Evolutionary conservation across 2,888 invertebrate species (phyloP).

Genomic region (Cephonodes hylas): DNA sequence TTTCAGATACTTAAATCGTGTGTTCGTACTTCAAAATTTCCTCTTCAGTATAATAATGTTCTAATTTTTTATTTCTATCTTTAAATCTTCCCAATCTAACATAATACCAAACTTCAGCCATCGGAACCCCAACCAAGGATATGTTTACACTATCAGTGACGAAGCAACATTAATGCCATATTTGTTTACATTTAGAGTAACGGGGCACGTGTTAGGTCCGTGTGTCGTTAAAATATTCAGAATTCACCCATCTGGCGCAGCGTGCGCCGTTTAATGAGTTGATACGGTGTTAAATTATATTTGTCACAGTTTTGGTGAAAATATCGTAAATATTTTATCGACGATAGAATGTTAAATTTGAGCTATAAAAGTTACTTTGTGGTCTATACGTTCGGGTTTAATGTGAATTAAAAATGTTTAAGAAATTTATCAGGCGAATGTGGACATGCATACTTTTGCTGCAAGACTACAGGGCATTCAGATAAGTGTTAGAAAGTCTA

Average conservation of each 20-base stretch:
- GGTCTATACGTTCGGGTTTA: background rate
- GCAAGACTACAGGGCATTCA: background rate
- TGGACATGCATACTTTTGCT: no score
- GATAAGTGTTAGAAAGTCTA: background rate
- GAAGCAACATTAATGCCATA: conserved; percentile 56
- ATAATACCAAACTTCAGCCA: background rate
- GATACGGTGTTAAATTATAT: conserved; percentile 19
- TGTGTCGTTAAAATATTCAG: conserved; percentile 67
- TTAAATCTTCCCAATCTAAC: background rate
- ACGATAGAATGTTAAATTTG: background rate
- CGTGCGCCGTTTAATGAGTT: conserved; percentile 43
- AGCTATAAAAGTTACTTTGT: background rate
- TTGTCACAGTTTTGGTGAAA: background rate
- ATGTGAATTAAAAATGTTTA: background rate
- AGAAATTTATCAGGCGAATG: no score
- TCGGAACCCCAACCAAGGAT: conserved; percentile 51
- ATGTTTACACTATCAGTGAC: conserved; percentile 61
- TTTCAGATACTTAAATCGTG: no score
- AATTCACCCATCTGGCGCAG: conserved; percentile 69
- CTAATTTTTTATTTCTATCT: no score
- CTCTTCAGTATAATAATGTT: no score
- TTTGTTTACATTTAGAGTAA: conserved; percentile 73
- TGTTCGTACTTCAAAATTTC: no score
- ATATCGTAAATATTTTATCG: background rate
- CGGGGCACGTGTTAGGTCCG: conserved; percentile 61